Evolutionary conservation across 2,888 invertebrate genomes (phyloP).

Genomic region (Cephus pulcher): DNA sequence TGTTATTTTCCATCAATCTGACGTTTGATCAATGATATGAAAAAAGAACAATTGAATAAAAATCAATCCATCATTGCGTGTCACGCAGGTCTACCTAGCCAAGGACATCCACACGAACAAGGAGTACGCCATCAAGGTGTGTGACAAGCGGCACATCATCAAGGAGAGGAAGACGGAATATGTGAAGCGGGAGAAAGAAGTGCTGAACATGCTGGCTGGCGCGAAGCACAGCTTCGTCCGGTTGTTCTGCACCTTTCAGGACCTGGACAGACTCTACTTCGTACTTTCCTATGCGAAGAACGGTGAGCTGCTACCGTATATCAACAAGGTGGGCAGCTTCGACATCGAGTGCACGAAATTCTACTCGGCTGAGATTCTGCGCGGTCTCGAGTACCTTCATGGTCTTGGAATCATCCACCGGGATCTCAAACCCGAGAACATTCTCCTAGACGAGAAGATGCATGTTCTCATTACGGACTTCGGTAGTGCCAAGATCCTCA

Average conservation of each 20-base stretch:
- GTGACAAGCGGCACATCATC: constrained; percentile 93
- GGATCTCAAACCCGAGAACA: constrained; percentile 98
- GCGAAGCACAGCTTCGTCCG: constrained; percentile 91
- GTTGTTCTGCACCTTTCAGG: constrained; percentile 97
- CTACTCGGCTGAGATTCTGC: constrained; percentile 93
- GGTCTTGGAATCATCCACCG: constrained; percentile 91
- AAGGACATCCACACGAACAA: constrained; percentile 89
- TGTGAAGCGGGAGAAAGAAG: constrained; percentile 94
- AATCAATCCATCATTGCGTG: background rate
- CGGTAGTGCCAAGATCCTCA: constrained; percentile 91
- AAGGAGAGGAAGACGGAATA: constrained; percentile 94
- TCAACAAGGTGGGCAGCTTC: constrained; percentile 91
- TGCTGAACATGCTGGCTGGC: constrained; percentile 85
- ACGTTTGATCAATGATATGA: background rate
- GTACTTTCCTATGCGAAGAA: constrained; percentile 94
- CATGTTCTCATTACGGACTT: constrained; percentile 98
- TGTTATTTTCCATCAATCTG: background rate
- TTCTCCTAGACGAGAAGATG: constrained; percentile 94
- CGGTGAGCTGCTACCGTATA: constrained; percentile 93
- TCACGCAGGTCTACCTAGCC: constrained; percentile 81
- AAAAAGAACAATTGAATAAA: background rate
- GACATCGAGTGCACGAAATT: constrained; percentile 90
- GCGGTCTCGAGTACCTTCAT: constrained; percentile 93
- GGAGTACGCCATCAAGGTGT: constrained; percentile 99
- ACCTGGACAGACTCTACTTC: constrained; percentile 91